Base-by-base conservation (phyloP, 2,113 vertebrate species). In the Mormyrus iriodes region DNA sequence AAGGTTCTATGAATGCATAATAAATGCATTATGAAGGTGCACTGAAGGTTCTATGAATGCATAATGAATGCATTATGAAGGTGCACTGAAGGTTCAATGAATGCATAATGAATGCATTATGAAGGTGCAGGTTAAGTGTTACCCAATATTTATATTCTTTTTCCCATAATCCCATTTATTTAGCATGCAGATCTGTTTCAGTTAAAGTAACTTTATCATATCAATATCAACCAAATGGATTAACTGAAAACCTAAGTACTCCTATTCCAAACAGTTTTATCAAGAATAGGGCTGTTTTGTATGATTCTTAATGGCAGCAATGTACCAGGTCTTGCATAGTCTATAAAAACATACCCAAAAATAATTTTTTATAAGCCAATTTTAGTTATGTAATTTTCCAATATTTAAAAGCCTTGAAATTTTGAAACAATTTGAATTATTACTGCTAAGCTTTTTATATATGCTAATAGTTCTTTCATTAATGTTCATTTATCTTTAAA, bases 111-210 rank as follows among this genome's bases (percentile, higher is more conserved):
- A 53, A 53, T 21, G 17, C 52, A 55, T 55, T 58, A 58, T 58
- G 24, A n/a, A 61, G 24, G 55, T 61, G 55, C 24, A n/a, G 24
- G 55, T n/a, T n/a, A n/a, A 61, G 24, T 58, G 21, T 58, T 61
- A 61, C 24, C 55, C 6, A 6, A 61, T 61, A 61, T 61, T 61
- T 61, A 61, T 61, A 61, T n/a, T 61, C 65, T 87, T 87, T 58
- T 49, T 51, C 24, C 49, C 19, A n/a, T 90, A 90, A 86, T 91
- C 87, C 55, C 21, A 61, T 61, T 86, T 87, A 58, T 90, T 90
- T 88, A 90, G 87, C 90, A 88, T 91, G 88, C 90, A 92, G 90
- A 91, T 90, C 73, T 82, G 87, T 85, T 90, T 48, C 55, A n/a
- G 24, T 61, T n/a, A 61, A 90, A 87, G 89, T 85, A 90, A 89